A percentile compares a stretch with the other conserved stretches of the same genome.
Conservation (phyloP, 2,113 vertebrate genomes). For the Entelurus aequoreus region DNA sequence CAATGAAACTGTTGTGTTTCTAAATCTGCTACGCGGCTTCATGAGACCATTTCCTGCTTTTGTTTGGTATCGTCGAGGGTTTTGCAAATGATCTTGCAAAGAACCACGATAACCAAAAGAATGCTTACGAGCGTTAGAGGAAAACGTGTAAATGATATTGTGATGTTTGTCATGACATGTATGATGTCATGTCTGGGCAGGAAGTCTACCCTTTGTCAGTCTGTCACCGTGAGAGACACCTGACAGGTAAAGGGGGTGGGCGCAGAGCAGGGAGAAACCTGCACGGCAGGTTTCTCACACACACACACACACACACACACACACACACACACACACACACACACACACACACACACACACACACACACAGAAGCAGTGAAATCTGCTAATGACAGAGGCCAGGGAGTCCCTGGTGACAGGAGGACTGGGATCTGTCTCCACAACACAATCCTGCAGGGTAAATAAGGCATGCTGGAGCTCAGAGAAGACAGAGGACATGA, state of each 20-base stretch:
- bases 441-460: conserved; percentile 3
- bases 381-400: conserved; percentile 52
- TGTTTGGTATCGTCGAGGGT: no score
- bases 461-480: background rate
- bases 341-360: background rate
- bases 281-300: conserved; percentile 63
- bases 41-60: no score
- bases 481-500: background rate
- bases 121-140: no score
- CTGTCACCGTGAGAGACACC: conserved; percentile 29
- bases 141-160: no score
- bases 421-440: conserved; percentile 30
- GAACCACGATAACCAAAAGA: no score
- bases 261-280: conserved; percentile 48
- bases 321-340: conserved; percentile 3
- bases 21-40: no score
- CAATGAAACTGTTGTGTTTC: no score
- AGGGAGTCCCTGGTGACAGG: conserved; percentile 36
- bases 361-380: conserved; percentile 29
- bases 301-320: conserved; percentile 15
- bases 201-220: conserved; percentile 9
- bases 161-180: no score
- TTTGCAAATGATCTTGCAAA: no score
- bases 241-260: conserved; percentile 37
- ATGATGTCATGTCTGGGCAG: background rate